Evolutionary conservation across 1,140 invertebrate species (phyloP).

Genomic region (Linepithema humile): DNA sequence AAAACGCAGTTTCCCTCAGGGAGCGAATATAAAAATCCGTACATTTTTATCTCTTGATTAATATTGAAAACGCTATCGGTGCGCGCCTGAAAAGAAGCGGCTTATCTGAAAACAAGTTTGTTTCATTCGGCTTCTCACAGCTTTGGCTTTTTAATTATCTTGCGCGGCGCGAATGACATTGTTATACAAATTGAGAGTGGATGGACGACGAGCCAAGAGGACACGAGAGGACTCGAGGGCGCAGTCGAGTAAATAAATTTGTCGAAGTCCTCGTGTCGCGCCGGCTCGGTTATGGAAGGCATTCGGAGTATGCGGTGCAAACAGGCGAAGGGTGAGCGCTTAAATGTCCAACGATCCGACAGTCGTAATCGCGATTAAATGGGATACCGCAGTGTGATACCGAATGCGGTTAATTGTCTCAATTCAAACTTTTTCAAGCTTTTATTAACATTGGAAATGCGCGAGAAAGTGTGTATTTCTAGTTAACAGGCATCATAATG

Average conservation of each 20-base stretch:
- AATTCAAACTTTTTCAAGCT: neutral
- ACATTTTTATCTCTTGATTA: neutral
- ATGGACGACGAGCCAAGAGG: neutral
- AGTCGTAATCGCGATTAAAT: conserved; percentile 43
- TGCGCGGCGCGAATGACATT: conserved; percentile 49
- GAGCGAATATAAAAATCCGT: neutral
- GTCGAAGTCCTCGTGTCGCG: conserved; percentile 63
- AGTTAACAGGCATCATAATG: neutral
- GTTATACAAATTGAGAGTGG: conserved; percentile 56
- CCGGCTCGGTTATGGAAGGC: conserved; percentile 60
- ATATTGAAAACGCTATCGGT: conserved; percentile 30
- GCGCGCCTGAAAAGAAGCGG: conserved; percentile 31
- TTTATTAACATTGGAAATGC: neutral
- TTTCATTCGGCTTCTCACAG: no score
- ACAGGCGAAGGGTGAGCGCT: conserved; percentile 60
- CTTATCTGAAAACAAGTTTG: conserved; percentile 15
- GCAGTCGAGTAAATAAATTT: conserved; percentile 70
- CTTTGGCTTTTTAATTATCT: conserved; percentile 65
- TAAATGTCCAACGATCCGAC: conserved; percentile 55
- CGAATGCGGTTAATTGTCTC: conserved; percentile 3
- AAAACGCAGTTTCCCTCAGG: neutral
- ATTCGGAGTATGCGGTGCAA: conserved; percentile 66
- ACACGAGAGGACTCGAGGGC: conserved; percentile 1
- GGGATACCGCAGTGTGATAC: conserved; percentile 65
- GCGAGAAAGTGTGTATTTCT: neutral